phyloP scores from a whole-genome alignment of 2,797 vertebrate genomes.

The Lindbergichthys nudifrons region DNA sequence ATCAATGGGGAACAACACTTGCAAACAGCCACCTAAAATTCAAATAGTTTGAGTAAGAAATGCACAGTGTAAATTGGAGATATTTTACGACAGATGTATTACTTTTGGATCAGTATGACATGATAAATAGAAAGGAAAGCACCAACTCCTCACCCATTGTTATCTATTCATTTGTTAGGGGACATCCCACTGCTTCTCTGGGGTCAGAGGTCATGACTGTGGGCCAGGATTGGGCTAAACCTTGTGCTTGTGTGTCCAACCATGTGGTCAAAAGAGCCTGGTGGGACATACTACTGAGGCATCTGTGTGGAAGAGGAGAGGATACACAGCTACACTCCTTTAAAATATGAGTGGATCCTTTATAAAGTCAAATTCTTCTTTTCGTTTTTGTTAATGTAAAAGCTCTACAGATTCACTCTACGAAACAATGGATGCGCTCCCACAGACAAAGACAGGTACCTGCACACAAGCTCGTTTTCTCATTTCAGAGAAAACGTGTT shows the following conservation, averaged over 20 bases:
- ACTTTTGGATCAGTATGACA: too few relatives aligned
- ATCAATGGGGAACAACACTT: too few relatives aligned
- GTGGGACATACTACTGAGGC: not conserved
- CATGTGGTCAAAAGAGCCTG: conserved; percentile 41
- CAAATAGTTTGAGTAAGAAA: too few relatives aligned
- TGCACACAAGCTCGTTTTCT: conserved; percentile 10
- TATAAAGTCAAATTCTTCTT: not conserved
- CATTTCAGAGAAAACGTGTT: not conserved
- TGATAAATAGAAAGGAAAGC: too few relatives aligned
- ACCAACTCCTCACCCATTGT: not conserved
- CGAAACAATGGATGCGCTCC: conserved; percentile 60
- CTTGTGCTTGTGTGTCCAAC: conserved; percentile 27
- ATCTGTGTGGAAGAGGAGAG: conserved; percentile 16
- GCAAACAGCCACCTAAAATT: too few relatives aligned
- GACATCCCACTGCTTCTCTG: not conserved
- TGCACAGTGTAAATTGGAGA: too few relatives aligned
- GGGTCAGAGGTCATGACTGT: conserved; percentile 40
- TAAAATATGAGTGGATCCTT: conserved; percentile 4
- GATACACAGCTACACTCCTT: conserved; percentile 9
- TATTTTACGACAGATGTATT: too few relatives aligned
- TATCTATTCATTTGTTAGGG: not conserved
- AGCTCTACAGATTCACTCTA: not conserved
- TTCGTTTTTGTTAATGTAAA: not conserved
- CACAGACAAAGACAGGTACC: conserved; percentile 75
- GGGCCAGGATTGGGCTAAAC: conserved; percentile 34